Evolutionary conservation across 2,113 vertebrate genomes (phyloP).

Genomic region (Paramormyrops kingsleyae): DNA sequence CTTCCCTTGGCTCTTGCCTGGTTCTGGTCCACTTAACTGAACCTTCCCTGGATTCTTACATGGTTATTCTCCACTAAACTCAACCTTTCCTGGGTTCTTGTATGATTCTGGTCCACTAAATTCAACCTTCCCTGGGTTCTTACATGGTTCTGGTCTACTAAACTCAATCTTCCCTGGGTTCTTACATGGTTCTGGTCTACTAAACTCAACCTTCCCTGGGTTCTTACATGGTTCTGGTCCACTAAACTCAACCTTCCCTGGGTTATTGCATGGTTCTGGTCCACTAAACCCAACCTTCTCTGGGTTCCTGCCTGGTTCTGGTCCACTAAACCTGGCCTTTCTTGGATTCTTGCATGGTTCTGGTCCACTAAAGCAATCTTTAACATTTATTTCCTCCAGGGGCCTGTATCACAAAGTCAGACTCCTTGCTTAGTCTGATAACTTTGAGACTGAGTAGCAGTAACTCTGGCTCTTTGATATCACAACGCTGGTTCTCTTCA

Average conservation of each 20-base stretch:
- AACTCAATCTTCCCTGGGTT: background rate
- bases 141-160: background rate
- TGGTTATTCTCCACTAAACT: too few relatives aligned
- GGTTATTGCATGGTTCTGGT: background rate
- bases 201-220: background rate
- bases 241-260: background rate
- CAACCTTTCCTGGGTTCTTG: too few relatives aligned
- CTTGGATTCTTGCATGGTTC: background rate
- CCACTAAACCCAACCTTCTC: background rate
- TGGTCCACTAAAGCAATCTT: background rate
- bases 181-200: background rate
- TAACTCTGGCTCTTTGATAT: background rate
- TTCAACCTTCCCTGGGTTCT: background rate
- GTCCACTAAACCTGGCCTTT: background rate
- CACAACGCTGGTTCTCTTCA: background rate
- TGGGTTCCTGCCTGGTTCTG: background rate
- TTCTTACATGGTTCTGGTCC: background rate
- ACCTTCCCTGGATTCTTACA: background rate
- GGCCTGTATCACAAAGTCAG: background rate
- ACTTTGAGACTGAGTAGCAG: background rate
- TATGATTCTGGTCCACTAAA: background rate
- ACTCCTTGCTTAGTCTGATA: background rate
- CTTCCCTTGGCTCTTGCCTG: background rate
- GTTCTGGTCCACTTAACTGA: background rate
- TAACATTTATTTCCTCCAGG: background rate